phyloP scores from a whole-genome alignment of 2,113 vertebrate species.

The Larimichthys polyactis region DNA sequence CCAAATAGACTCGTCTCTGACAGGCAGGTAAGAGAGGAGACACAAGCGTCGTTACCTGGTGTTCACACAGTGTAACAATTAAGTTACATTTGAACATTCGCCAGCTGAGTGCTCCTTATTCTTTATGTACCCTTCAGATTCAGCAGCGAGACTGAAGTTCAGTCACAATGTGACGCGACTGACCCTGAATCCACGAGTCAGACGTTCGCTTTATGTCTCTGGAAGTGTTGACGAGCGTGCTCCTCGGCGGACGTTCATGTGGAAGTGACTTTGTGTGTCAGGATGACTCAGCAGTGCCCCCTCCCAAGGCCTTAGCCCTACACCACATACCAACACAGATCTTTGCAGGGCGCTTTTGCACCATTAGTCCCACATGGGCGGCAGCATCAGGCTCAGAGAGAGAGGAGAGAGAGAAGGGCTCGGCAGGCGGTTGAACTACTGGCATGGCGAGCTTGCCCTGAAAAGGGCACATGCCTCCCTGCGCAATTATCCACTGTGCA shows the following conservation, averaged over 20 bases:
- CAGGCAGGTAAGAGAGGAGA: too few species aligned
- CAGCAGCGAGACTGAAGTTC: too few species aligned
- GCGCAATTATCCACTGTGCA: conserved; percentile 76
- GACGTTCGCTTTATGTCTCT: conserved; percentile 9
- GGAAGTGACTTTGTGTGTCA: conserved; percentile 51
- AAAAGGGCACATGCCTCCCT: conserved; percentile 80
- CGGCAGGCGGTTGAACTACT: conserved; percentile 66
- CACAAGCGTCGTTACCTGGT: too few species aligned
- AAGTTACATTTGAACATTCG: background rate
- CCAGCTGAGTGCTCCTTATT: background rate
- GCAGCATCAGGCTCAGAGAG: conserved; percentile 53
- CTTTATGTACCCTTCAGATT: conserved; percentile 4
- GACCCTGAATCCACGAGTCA: conserved; percentile 29
- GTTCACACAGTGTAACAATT: background rate
- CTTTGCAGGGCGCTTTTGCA: conserved; percentile 63
- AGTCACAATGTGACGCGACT: background rate
- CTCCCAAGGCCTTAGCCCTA: conserved; percentile 52
- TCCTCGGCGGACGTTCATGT: conserved; percentile 36
- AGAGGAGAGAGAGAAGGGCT: conserved; percentile 19
- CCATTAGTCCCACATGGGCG: conserved; percentile 71
- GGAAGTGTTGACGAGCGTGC: conserved; percentile 19
- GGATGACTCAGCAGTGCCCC: conserved; percentile 68
- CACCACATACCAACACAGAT: conserved; percentile 51
- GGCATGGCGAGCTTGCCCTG: conserved; percentile 74
- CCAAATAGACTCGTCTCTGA: too few species aligned